Evolutionary conservation across 2,113 vertebrate genomes (phyloP).

Genomic region (Melanerpes aurifrons): DNA sequence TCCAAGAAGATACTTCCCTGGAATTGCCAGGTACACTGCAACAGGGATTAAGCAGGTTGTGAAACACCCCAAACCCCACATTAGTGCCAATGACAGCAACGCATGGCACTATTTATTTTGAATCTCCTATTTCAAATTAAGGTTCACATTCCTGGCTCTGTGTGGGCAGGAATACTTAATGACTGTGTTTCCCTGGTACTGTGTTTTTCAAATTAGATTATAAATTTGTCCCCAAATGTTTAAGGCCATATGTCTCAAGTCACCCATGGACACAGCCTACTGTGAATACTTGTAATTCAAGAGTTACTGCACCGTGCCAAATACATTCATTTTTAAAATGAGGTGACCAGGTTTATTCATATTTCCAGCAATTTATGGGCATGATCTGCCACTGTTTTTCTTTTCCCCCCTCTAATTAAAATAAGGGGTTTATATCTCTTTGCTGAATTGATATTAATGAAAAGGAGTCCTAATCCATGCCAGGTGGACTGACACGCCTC

Average conservation of each 20-base stretch:
- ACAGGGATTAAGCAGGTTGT: background rate
- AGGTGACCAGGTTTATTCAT: background rate
- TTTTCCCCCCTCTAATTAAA: conserved; percentile 48
- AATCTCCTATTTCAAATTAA: conserved; percentile 53
- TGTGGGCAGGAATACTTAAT: conserved; percentile 63
- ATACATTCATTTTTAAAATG: conserved; percentile 59
- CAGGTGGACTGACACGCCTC: conserved; percentile 52
- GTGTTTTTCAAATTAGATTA: conserved; percentile 64
- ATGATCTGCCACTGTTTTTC: background rate
- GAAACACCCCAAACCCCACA: conserved; percentile 21
- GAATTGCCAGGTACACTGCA: background rate
- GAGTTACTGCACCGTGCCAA: conserved; percentile 36
- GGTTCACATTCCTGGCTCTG: conserved; percentile 5
- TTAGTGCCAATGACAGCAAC: conserved; percentile 29
- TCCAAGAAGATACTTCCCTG: background rate
- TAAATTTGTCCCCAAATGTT: conserved; percentile 65
- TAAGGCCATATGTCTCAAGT: conserved; percentile 62
- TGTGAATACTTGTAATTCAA: conserved; percentile 44
- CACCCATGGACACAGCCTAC: conserved; percentile 33
- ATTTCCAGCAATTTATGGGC: conserved; percentile 45
- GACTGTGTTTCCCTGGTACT: conserved; percentile 48
- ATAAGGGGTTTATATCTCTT: conserved; percentile 33
- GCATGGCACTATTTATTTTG: conserved; percentile 27
- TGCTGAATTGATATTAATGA: conserved; percentile 53
- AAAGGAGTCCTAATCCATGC: conserved; percentile 51